Percentiles rank a stretch among this genome's conserved stretches.
phyloP scores from a whole-genome alignment of 2,888 invertebrate genomes.

The Archaeoteleia sp. region DNA sequence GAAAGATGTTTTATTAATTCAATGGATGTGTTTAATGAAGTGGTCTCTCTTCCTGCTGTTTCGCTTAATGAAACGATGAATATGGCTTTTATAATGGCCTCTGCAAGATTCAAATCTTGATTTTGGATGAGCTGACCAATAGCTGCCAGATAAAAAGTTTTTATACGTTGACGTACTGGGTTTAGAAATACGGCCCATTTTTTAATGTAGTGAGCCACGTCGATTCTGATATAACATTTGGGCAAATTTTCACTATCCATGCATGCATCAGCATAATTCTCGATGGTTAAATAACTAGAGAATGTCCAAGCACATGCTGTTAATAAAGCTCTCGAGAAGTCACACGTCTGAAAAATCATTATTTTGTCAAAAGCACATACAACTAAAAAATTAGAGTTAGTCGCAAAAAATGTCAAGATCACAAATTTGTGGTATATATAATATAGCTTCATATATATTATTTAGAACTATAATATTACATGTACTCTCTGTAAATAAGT shows the following conservation, averaged over 20 bases:
- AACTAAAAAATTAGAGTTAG: too few relatives aligned
- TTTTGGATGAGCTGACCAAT: slow-evolving; percentile 9
- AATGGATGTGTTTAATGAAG: not conserved
- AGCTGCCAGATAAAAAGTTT: slow-evolving; percentile 16
- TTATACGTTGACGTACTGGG: not conserved
- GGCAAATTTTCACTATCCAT: slow-evolving; percentile 3
- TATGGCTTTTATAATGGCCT: slow-evolving; percentile 5
- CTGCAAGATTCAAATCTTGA: not conserved
- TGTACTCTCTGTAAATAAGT: not conserved
- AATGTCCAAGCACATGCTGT: slow-evolving; percentile 14
- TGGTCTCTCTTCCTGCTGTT: slow-evolving; percentile 1
- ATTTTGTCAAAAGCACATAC: not conserved
- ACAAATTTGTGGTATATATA: too few relatives aligned
- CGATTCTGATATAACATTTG: slow-evolving; percentile 12
- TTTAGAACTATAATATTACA: not conserved
- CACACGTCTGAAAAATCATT: slow-evolving; percentile 18
- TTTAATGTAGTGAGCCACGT: slow-evolving; percentile 20
- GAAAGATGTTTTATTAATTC: not conserved
- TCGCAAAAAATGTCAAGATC: too few relatives aligned
- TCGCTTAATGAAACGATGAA: slow-evolving; percentile 6
- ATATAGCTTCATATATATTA: not conserved
- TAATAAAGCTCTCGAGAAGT: slow-evolving; percentile 18
- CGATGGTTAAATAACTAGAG: not conserved
- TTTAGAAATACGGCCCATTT: slow-evolving; percentile 15
- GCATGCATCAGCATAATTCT: slow-evolving; percentile 15